A percentile compares a stretch with the other conserved stretches of the same genome.
phyloP scores from a whole-genome alignment of 2,113 vertebrate species.

The Microcebus jonahi region DNA sequence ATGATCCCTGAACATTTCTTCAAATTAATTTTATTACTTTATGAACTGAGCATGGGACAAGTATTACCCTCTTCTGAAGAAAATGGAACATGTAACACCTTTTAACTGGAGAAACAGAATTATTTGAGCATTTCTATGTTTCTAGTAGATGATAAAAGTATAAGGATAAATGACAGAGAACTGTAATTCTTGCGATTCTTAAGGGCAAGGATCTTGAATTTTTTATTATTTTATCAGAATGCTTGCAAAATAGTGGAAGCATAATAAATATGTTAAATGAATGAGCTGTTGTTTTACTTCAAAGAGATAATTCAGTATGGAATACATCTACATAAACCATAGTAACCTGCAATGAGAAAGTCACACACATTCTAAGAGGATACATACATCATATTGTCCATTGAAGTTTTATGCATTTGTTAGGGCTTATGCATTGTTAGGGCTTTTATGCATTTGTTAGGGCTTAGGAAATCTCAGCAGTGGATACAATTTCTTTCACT shows the following conservation, averaged over 20 bases:
- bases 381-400: not conserved
- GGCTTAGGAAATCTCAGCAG: not conserved
- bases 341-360: not conserved
- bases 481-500: not conserved
- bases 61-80: not conserved
- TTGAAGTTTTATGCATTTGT: not conserved
- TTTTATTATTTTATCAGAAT: not conserved
- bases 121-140: not conserved
- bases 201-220: not conserved
- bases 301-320: not conserved
- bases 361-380: not conserved
- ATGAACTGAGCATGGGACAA: not conserved
- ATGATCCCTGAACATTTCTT: slow-evolving; percentile 12
- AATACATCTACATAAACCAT: not conserved
- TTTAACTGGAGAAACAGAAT: not conserved
- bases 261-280: not conserved
- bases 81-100: not conserved
- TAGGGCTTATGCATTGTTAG: not conserved
- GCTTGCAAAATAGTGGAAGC: not conserved
- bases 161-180: not conserved
- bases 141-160: not conserved
- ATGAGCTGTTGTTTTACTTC: not conserved
- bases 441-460: not conserved
- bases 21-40: slow-evolving; percentile 24
- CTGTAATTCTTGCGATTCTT: not conserved